A percentile compares a stretch with the other conserved stretches of the same genome.
Evolutionary conservation across 1,140 invertebrate species (phyloP).

Genomic region (Armadillidium nasatum): DNA sequence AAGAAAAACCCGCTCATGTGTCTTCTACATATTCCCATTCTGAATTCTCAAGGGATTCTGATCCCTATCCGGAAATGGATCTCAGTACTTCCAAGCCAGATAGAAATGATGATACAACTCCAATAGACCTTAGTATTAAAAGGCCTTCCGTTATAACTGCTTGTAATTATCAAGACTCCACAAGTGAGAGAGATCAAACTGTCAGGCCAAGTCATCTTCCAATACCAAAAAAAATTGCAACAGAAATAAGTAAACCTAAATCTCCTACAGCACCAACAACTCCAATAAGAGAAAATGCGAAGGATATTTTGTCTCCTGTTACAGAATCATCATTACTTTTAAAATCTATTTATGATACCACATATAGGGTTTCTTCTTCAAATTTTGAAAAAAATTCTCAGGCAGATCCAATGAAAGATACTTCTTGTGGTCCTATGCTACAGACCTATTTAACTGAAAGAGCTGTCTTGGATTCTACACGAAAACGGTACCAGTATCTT

Average conservation of each 20-base stretch:
- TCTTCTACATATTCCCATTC: too few species aligned
- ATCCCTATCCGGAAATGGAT: too few species aligned
- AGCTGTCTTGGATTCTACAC: constrained; percentile 65
- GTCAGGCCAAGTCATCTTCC: constrained; percentile 30
- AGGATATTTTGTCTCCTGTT: constrained; percentile 59
- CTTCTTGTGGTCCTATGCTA: constrained; percentile 53
- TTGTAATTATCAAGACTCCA: background rate
- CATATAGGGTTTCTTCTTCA: constrained; percentile 54
- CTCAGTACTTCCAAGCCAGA: too few species aligned
- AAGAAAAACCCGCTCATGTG: background rate
- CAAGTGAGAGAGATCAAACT: constrained; percentile 18
- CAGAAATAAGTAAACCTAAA: constrained; percentile 21
- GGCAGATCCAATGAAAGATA: constrained; percentile 27
- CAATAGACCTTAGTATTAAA: constrained; percentile 41
- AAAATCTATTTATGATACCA: constrained; percentile 61
- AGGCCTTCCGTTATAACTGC: constrained; percentile 12
- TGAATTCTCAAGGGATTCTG: background rate
- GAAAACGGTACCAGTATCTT: constrained; percentile 58
- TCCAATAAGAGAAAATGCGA: constrained; percentile 40
- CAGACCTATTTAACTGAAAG: constrained; percentile 70
- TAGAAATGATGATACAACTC: constrained; percentile 25
- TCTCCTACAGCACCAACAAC: constrained; percentile 32
- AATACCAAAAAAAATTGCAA: constrained; percentile 25
- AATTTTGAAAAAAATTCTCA: background rate
- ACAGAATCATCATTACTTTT: constrained; percentile 58